Evolutionary conservation across 1,140 invertebrate species (phyloP), one percentile per base, ranked within the genome.

Genomic region (Ostrea denselamellosa): DNA sequence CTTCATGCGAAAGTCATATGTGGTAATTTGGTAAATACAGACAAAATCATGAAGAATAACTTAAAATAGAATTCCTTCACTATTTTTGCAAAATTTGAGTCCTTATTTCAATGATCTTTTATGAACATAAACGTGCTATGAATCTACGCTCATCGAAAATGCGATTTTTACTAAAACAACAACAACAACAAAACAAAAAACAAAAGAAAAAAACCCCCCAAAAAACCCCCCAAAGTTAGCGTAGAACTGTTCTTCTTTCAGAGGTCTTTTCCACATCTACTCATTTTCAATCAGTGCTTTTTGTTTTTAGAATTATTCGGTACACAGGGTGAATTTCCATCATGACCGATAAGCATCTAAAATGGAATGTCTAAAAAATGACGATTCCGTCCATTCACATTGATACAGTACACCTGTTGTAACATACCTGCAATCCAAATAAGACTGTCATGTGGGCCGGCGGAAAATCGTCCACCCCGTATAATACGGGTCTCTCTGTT

Each of bases 401-500:
- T 17, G 8, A n/a, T 7, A 19, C 7, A 19, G 19, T 19, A n/a
- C n/a, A 12, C 17, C 19, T 58, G 22, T 28, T 9, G 14, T 10
- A 4, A 77, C 68, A 3, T 83, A 83, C 82, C 44, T 83, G 82
- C n/a, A 83, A 34, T 9, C 82, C 82, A 52, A 83, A 83, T 19
- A 83, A 19, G 25, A 83, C 9, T 0, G 82, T 83, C 44, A 83
- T 34, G 19, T 83, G 82, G 7, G 51, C 19, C 17, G 82, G 82
- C 12, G 82, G 51, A 5, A 52, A 12, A 53, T 83, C 82, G 14
- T 83, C 44, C n/a, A 83, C 82, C 8, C 82, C 82, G 12, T n/a
- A 83, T 52, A 83, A n/a, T 14, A 83, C 52, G 0, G 44, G 5
- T 8, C 8, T 17, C 12, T 53, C 82, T 19, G 4, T 8, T 17